phyloP scores from a whole-genome alignment of 2,888 invertebrate genomes.

The Nymphalis urticae region DNA sequence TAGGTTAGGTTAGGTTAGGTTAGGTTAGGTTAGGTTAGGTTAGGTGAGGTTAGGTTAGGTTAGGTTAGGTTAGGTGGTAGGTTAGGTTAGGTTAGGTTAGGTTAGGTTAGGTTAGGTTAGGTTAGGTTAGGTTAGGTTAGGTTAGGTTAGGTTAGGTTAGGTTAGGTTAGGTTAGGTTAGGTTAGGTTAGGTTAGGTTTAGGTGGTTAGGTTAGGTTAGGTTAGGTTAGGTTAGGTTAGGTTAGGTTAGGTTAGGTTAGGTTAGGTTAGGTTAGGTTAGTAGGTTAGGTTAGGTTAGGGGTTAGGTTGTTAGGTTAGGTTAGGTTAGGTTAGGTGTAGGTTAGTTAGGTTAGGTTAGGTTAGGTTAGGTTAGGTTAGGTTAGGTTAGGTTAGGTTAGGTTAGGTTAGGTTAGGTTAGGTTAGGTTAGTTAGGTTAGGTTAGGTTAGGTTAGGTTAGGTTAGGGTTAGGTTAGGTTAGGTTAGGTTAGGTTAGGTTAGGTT shows the following conservation, averaged over 20 bases:
- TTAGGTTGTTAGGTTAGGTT: slow-evolving; percentile 40
- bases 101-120: slow-evolving; percentile 33
- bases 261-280: slow-evolving; percentile 42
- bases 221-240: slow-evolving; percentile 44
- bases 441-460: slow-evolving; percentile 31
- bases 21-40: slow-evolving; percentile 41
- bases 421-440: slow-evolving; percentile 41
- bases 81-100: slow-evolving; percentile 34
- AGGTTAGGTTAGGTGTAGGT: slow-evolving; percentile 39
- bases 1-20: slow-evolving; percentile 40
- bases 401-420: slow-evolving; percentile 41
- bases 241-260: slow-evolving; percentile 43
- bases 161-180: slow-evolving; percentile 44
- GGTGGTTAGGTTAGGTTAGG: slow-evolving; percentile 43
- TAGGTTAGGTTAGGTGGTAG: slow-evolving; percentile 41
- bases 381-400: slow-evolving; percentile 41
- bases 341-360: slow-evolving; percentile 36
- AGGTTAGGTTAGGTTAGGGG: slow-evolving; percentile 41
- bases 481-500: slow-evolving; percentile 39
- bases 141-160: slow-evolving; percentile 42
- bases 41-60: slow-evolving; percentile 41
- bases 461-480: slow-evolving; percentile 38
- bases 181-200: slow-evolving; percentile 42
- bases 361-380: slow-evolving; percentile 40
- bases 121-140: slow-evolving; percentile 39